These are phyloP conservation scores for Acrossocheilus wenchowensis DNA, from an alignment of 2,797 vertebrate genomes.

Conservation along the genomic window DNA sequence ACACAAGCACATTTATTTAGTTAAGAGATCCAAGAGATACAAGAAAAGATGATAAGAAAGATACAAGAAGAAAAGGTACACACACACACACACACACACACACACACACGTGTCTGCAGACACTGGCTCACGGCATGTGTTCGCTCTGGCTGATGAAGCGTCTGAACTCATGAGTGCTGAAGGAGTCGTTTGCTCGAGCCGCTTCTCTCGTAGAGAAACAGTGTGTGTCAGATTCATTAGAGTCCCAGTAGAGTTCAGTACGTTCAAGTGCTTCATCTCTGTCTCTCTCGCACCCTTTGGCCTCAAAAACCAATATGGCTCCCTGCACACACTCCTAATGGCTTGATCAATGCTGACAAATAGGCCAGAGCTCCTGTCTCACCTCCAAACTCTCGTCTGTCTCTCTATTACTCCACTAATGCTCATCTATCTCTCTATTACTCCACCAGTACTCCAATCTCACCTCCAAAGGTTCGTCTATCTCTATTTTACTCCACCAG, in stretches of 20 bases:
- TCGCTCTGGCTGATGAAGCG: background rate
- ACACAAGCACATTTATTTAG: background rate
- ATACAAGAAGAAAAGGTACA: conserved; percentile 15
- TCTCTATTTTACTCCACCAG: conserved; percentile 60
- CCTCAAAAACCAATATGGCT: conserved; percentile 82
- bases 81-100: conserved; percentile 50
- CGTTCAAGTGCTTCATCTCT: conserved; percentile 48
- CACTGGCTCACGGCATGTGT: background rate
- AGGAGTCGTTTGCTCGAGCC: background rate
- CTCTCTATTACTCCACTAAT: conserved; percentile 44
- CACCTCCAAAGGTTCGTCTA: conserved; percentile 3
- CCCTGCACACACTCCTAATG: conserved; percentile 80
- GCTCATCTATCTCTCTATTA: background rate
- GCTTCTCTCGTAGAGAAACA: conserved; percentile 48
- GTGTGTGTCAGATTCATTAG: conserved; percentile 22
- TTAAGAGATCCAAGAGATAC: conserved; percentile 21
- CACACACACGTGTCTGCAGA: conserved; percentile 10
- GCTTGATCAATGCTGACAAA: conserved; percentile 86
- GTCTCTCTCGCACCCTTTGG: conserved; percentile 74
- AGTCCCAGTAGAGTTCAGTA: conserved; percentile 15
- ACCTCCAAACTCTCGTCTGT: background rate
- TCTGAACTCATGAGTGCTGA: background rate
- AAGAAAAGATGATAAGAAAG: background rate
- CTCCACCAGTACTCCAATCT: conserved; percentile 40
- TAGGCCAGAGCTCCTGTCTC: conserved; percentile 70